Evolutionary conservation across 2,888 invertebrate genomes (phyloP), one percentile per base, ranked within the genome.

Genomic region (Theodoxus fluviatilis): DNA sequence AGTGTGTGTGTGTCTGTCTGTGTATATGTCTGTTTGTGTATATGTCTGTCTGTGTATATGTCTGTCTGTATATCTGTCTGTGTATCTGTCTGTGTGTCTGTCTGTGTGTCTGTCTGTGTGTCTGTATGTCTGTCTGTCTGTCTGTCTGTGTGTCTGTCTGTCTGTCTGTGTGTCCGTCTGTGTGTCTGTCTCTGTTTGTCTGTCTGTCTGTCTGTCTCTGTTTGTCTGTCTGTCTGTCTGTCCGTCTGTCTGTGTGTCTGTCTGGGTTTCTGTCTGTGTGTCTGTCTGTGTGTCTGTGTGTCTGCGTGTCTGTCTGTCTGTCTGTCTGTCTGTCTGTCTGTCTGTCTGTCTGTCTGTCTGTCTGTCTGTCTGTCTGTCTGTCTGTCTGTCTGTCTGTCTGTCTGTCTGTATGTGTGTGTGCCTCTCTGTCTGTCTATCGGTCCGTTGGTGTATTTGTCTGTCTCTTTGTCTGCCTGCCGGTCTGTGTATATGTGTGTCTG

Each of bases 131-230:
- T 52, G 18, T 52, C 22, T 52, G 18, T 52, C 22, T 52, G 18
- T 52, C 22, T 52, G 25, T 52, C 4, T 52, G 31, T 3, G 3
- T 7, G 28, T 2, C 7, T 1, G 57, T 9, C 31, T 57, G 7
- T 33, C 7, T 28, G 2, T 57, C 7, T 57, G n/a, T 25, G 3
- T 57, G 7, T 55, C 15, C 7, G 57, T 57, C 31, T 57, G 57
- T 57, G 57, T 57, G 57, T 57, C 31, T 57, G 57, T 25, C 31
- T 57, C 31, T 25, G 57, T 57, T 28, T 25, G 57, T 25, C 31
- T 25, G 57, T 57, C 31, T 25, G 57, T 57, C 31, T 25, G 57
- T 57, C 31, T 25, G 28, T 57, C 31, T 57, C 31, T 57, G n/a
- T 57, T 3, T 57, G 22, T 9, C 25, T 6, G 22, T n/a, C 28